Conservation (phyloP, 2,888 invertebrate genomes). For the Steinernema carpocapsae region DNA sequence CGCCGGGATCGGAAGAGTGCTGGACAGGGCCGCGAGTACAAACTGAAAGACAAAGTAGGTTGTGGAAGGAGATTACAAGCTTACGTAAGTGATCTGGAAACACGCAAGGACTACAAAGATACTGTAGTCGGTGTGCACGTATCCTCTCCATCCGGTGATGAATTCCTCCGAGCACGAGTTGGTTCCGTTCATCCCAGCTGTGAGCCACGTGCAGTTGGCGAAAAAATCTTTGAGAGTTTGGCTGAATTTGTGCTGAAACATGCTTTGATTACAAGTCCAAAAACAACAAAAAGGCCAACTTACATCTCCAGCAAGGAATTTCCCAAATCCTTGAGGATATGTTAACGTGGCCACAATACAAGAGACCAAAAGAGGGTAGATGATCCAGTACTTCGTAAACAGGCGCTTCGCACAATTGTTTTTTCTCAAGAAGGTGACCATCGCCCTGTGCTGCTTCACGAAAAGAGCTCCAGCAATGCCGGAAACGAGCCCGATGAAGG, state of each 20-base stretch:
- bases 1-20: slow-evolving; percentile 93
- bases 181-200: slow-evolving; percentile 42
- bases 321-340: slow-evolving; percentile 89
- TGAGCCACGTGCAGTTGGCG: slow-evolving; percentile 57
- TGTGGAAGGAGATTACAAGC: slow-evolving; percentile 58
- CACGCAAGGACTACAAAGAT: slow-evolving; percentile 84
- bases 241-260: slow-evolving; percentile 56
- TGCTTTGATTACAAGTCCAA: not conserved
- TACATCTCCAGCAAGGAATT: slow-evolving; percentile 76
- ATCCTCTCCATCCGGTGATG: slow-evolving; percentile 72
- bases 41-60: slow-evolving; percentile 74
- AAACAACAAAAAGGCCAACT: slow-evolving; percentile 38
- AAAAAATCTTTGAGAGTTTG: slow-evolving; percentile 60
- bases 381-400: slow-evolving; percentile 76
- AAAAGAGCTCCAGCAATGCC: slow-evolving; percentile 63
- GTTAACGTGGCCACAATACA: slow-evolving; percentile 83
- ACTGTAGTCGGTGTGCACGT: slow-evolving; percentile 75
- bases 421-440: slow-evolving; percentile 64
- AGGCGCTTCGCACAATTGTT: slow-evolving; percentile 57
- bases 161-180: slow-evolving; percentile 44
- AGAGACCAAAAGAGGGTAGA: slow-evolving; percentile 88
- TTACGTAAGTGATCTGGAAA: slow-evolving; percentile 84
- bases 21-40: slow-evolving; percentile 80
- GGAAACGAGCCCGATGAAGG: slow-evolving; percentile 80
- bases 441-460: slow-evolving; percentile 55